Evolutionary conservation across 2,797 vertebrate genomes (phyloP), one percentile per base, ranked within the genome.

Genomic region (Sebastes kiyomatsui): DNA sequence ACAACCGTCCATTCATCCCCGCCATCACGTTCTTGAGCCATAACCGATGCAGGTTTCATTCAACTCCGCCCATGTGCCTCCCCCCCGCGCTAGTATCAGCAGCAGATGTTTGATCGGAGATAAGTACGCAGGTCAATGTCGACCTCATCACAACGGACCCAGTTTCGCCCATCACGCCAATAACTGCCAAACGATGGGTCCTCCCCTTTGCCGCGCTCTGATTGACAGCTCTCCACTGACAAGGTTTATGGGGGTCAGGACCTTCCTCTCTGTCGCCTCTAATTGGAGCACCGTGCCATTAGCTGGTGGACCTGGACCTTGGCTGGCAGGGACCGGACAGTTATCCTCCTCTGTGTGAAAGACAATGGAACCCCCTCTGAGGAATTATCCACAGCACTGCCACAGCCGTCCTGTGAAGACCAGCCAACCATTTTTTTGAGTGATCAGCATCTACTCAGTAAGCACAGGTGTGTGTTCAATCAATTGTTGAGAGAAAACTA

Each of bases 71-170:
- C 72, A 56, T 2, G 38, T 67, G 2, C 72, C 81, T 72, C 67
- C 83, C 70, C 83, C 80, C 56, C 5, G 22, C 5, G 75, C 74
- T 81, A 55, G 83, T 87, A 88, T 89, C 85, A 75, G 83, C 91
- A 87, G 91, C 94, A 94, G 92, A 94, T 95, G 93, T 93, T 93
- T 92, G 91, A 93, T 94, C 77, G 73, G 82, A 89, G 92, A 93
- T 92, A 94, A 94, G 87, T 81, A 30, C 18, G 27, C 66, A 28
- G 93, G 93, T 94, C 93, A 92, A 90, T 94, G 92, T 92, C 87
- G 77, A 88, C 82, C 90, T 91, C 92, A 79, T 93, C 88, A 87
- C 88, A 52, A 62, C 69, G 7, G 67, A 74, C 85, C 79, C 6
- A 27, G 69, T 85, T 90, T 88, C 65, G 72, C 88, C 85, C 82